Conservation (phyloP, 2,797 vertebrate species). For the Triplophysa yarkandensis region DNA sequence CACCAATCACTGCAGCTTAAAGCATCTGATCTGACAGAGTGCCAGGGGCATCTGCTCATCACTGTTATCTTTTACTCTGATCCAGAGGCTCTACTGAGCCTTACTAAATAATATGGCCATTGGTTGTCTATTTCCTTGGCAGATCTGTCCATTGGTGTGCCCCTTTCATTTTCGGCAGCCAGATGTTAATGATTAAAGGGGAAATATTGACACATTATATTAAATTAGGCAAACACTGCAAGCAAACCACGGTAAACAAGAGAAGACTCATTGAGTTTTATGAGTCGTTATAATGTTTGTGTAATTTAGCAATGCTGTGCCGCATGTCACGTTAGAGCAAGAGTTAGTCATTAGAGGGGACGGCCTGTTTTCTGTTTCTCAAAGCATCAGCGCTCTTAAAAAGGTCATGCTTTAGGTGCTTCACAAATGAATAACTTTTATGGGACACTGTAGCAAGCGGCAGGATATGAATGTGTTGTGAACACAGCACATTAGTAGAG, state of each 20-base stretch:
- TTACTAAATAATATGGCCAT: conserved; percentile 62
- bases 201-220: conserved; percentile 81
- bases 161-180: conserved; percentile 76
- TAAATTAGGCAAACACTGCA: conserved; percentile 79
- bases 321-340: conserved; percentile 64
- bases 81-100: conserved; percentile 61
- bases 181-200: conserved; percentile 86
- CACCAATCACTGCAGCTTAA: conserved; percentile 76
- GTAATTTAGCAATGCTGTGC: conserved; percentile 78
- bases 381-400: conserved; percentile 42
- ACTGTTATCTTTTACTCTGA: conserved; percentile 62
- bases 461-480: conserved; percentile 52
- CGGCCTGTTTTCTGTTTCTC: conserved; percentile 45
- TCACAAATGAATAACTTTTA: conserved; percentile 58
- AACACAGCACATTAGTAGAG: conserved; percentile 49
- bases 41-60: conserved; percentile 72
- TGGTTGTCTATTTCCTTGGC: conserved; percentile 68
- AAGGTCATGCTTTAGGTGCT: conserved; percentile 53
- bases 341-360: conserved; percentile 54
- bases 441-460: conserved; percentile 45
- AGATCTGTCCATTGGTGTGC: conserved; percentile 69
- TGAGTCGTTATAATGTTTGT: conserved; percentile 77
- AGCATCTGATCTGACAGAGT: conserved; percentile 68
- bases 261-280: conserved; percentile 78
- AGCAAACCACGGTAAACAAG: conserved; percentile 74